Evolutionary conservation across 1,140 invertebrate species (phyloP).

Genomic region (Zaprionus ghesquierei): DNA sequence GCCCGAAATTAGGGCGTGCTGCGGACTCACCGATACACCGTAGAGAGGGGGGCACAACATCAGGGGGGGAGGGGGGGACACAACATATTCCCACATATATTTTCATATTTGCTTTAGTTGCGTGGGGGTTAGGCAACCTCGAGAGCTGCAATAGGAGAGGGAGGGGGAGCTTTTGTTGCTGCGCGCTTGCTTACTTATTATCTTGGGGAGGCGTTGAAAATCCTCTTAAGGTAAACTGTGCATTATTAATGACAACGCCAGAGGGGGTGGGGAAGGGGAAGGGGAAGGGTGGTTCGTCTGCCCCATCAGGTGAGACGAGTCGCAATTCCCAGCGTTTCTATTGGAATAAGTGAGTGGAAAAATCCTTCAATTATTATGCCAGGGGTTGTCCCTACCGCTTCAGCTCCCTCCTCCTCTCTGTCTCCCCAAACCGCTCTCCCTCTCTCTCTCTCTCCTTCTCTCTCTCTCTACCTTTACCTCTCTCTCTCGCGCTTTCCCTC

Average conservation of each 20-base stretch:
- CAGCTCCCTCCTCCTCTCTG: background rate
- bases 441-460: too few species aligned
- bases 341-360: background rate
- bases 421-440: too few species aligned
- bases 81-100: conserved; percentile 62
- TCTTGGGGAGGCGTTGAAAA: conserved; percentile 75
- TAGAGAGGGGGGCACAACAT: too few species aligned
- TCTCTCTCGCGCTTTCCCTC: too few species aligned
- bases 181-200: conserved; percentile 65
- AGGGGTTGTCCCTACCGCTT: background rate
- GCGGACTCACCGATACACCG: conserved; percentile 27
- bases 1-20: conserved; percentile 70
- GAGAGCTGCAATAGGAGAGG: background rate
- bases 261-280: background rate
- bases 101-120: conserved; percentile 45
- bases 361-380: background rate
- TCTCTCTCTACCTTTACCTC: too few species aligned
- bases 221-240: conserved; percentile 79
- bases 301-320: background rate
- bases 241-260: conserved; percentile 67
- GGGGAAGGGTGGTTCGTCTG: background rate
- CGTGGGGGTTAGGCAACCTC: conserved; percentile 18
- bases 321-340: background rate
- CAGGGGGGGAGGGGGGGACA: background rate
- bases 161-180: conserved; percentile 42